Conservation (phyloP, 2,113 vertebrate species). For the Rousettus leschenaultii region DNA sequence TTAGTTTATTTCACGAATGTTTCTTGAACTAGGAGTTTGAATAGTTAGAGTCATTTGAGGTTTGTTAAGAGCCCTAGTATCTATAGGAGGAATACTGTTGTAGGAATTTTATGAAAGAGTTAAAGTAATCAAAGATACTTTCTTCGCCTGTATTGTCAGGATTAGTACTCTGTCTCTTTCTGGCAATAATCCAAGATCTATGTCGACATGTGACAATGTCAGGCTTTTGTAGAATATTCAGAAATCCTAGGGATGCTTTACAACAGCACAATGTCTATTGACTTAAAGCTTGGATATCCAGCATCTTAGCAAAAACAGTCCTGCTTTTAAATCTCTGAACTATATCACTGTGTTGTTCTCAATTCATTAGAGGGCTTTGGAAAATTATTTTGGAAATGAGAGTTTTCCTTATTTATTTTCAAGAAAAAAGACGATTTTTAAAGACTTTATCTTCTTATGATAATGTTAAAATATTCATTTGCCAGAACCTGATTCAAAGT, state of each 20-base stretch:
- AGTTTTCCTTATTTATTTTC: neutral
- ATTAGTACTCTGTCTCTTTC: constrained; percentile 38
- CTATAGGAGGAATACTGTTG: neutral
- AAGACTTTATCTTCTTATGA: neutral
- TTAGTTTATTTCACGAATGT: constrained; percentile 34
- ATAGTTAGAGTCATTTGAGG: neutral
- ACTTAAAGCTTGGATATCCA: constrained; percentile 31
- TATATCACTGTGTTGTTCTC: neutral
- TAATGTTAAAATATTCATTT: neutral
- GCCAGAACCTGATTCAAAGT: neutral
- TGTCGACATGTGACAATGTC: constrained; percentile 38
- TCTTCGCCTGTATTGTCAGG: neutral
- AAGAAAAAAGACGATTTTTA: constrained; percentile 8
- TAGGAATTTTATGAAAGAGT: constrained; percentile 30
- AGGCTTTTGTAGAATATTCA: constrained; percentile 67
- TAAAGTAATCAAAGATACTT: constrained; percentile 63
- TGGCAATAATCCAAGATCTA: constrained; percentile 58
- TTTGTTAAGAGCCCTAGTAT: constrained; percentile 15
- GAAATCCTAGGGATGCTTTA: constrained; percentile 33
- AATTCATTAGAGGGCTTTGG: neutral
- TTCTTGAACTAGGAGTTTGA: constrained; percentile 17
- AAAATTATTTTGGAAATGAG: constrained; percentile 23
- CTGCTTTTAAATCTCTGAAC: constrained; percentile 34
- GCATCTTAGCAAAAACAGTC: constrained; percentile 28
- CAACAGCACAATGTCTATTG: neutral